Conservation (phyloP, 2,113 vertebrate genomes). For the Centropus bengalensis region DNA sequence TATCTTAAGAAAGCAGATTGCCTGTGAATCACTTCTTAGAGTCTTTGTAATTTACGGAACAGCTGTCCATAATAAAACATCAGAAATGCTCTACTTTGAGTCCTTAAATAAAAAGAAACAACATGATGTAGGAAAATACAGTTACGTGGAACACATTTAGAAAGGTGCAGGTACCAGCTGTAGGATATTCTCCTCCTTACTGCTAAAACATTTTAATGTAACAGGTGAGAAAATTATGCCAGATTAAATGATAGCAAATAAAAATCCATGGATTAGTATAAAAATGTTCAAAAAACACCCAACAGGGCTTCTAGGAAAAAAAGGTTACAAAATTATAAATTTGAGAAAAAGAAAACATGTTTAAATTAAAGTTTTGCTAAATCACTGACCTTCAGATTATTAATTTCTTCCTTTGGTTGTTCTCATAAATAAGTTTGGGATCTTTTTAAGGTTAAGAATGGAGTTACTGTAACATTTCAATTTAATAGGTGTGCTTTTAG, state of each 20-base stretch:
- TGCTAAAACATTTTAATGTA: slow-evolving; percentile 10
- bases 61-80: slow-evolving; percentile 66
- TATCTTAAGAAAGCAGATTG: slow-evolving; percentile 68
- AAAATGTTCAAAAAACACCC: background rate
- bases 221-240: background rate
- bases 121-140: background rate
- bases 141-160: background rate
- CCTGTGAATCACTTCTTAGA: slow-evolving; percentile 63
- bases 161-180: background rate
- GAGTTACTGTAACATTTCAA: slow-evolving; percentile 22
- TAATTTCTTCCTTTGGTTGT: slow-evolving; percentile 6
- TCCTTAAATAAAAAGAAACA: slow-evolving; percentile 66
- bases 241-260: slow-evolving; percentile 7
- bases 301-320: background rate
- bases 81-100: slow-evolving; percentile 53
- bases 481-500: slow-evolving; percentile 30
- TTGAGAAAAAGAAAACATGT: background rate
- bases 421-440: slow-evolving; percentile 1
- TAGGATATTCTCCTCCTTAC: background rate
- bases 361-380: background rate
- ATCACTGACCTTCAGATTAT: background rate
- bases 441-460: slow-evolving; percentile 32
- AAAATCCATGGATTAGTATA: background rate
- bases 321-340: background rate
- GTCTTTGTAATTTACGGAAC: slow-evolving; percentile 69